Base-by-base conservation (phyloP, 2,797 vertebrate species). In the Syngnathus acus region DNA sequence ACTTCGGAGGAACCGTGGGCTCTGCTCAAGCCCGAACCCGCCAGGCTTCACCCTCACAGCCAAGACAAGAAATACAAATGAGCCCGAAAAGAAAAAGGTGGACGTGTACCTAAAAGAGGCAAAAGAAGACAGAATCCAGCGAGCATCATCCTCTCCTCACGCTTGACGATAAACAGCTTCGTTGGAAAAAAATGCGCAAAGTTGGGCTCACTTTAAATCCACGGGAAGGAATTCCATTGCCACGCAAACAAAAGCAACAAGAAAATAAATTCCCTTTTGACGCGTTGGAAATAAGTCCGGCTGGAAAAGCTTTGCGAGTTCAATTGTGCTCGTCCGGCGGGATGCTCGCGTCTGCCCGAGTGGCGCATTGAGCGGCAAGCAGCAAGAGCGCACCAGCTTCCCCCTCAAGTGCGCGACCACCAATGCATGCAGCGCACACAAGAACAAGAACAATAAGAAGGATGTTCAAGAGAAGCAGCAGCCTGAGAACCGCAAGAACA, bases 281-380 rank as follows among this genome's bases (percentile, higher is more conserved):
- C 48, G 19, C 48, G 19, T 57, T 57, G 54, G 10, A 7, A 32
- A 11, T 26, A 16, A 57, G n/a, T 23, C 7, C 21, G 9, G n/a
- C 21, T 54, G 60, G 60, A 45, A 17, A 43, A 45, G 62, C 9
- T 10, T 3, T 77, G 81, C 73, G 83, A 85, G 82, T 89, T 10
- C 26, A 43, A 43, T 37, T 7, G 26, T 16, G 54, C 82, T 62
- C 82, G 77, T 82, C 77, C 82, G 78, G 74, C 69, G 78, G 70
- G 82, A 83, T 76, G 60, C 40, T 62, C 40, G 83, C 77, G 81
- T 86, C 77, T 86, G 82, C 77, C 83, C 80, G 82, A 81, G 67
- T 80, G 38, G 83, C 82, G 78, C 84, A 75, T 65, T 68, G 73
- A 86, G 76, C 81, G 76, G 70, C 62, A 67, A 86, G 76, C 81